Base-by-base conservation (phyloP, 2,888 invertebrate species). In the Eristalis intricaria region DNA sequence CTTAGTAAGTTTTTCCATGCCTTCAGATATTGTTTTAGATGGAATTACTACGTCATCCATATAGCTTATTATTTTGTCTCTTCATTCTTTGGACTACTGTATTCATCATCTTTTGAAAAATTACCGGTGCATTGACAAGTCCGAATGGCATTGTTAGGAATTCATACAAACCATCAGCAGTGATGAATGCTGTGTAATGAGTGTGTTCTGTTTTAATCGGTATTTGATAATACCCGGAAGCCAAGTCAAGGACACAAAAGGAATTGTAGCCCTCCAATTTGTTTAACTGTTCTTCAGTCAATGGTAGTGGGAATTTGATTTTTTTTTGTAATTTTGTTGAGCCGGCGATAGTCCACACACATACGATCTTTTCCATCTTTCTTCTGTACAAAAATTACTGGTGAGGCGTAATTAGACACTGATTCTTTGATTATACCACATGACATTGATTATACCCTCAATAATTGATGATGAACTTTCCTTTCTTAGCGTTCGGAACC, bases 161-260 rank as follows among this genome's bases (percentile, higher is more conserved):
- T 35, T 78, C 78, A 29, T 56, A 78, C 10, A 78, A 38, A 8
- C 78, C 64, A 1, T 64, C 70, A 8, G 69, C 64, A 13, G 71
- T 79, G 15, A 71, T 71, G 1, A 65, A 78, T 0, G 71, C 56
- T 15, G 78, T 71, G 10, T 26, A 38, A 7, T 65, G 65, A 0
- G 7, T 38, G 10, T 71, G 78, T 10, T 71, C 79, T 2, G 26
- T 15, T 40, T 73, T 71, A 2, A 70, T 70, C 11, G 60, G 78
- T 29, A 79, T 79, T 15, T 79, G 78, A 10, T 65, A 79, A 4
- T 79, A 65, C 0, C 65, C 71, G 1, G 40, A 79, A 0, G 78
- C 78, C 10, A 78, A n/a, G 15, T 70, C 78, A 1, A 78, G 38
- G 0, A 26, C 63, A 7, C 0, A 56, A 10, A 35, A 77, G 5